Evolutionary conservation across 2,888 invertebrate genomes (phyloP).

Genomic region (Pomacea canaliculata): DNA sequence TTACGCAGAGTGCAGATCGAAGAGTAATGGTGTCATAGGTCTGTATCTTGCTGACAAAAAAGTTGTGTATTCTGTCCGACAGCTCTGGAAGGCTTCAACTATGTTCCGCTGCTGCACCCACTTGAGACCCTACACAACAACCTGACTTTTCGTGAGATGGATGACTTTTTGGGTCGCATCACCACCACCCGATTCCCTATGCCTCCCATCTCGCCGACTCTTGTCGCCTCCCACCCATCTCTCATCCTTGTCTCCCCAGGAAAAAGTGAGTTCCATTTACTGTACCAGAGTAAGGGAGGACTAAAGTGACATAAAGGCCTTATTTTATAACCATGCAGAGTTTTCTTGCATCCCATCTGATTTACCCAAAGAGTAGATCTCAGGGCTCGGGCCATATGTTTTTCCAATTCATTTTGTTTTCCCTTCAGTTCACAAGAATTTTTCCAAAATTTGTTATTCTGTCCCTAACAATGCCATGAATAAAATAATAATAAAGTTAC

Average conservation of each 20-base stretch:
- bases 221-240: constrained; percentile 17
- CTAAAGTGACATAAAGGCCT: background rate
- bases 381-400: too few species aligned
- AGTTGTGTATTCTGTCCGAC: constrained; percentile 70
- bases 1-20: too few species aligned
- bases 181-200: constrained; percentile 71
- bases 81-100: constrained; percentile 64
- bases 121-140: constrained; percentile 98
- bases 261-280: constrained; percentile 22
- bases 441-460: too few species aligned
- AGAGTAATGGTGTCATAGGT: too few species aligned
- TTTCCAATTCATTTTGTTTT: too few species aligned
- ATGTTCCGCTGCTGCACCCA: constrained; percentile 93
- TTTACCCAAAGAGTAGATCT: too few species aligned
- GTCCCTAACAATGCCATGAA: too few species aligned
- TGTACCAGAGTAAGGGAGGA: background rate
- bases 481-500: too few species aligned
- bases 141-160: constrained; percentile 90
- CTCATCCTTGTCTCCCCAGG: constrained; percentile 23
- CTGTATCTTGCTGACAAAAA: too few species aligned
- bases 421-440: too few species aligned
- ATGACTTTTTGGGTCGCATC: constrained; percentile 88
- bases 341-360: too few species aligned
- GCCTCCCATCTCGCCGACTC: constrained; percentile 50
- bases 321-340: background rate